Conservation (phyloP, 2,888 invertebrate species). For the Pachymerium ferrugineum region DNA sequence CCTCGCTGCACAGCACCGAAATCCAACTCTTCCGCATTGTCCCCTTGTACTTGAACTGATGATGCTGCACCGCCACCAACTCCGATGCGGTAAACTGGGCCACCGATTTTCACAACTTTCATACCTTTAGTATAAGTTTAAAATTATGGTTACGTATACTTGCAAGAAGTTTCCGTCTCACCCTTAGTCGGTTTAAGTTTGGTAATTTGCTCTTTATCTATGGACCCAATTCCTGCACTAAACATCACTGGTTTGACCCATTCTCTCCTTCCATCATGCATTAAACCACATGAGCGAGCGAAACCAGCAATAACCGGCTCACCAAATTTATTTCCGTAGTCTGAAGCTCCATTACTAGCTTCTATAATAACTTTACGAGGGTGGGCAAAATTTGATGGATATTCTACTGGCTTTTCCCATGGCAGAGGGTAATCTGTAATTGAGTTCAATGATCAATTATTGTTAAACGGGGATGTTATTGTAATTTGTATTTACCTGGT, state of each 20-base stretch:
- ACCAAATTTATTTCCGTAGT: constrained; percentile 98
- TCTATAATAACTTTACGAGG: constrained; percentile 87
- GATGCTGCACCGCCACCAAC: constrained; percentile 98
- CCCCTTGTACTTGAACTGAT: constrained; percentile 89
- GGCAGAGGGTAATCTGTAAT: constrained; percentile 68
- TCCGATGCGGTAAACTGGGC: constrained; percentile 95
- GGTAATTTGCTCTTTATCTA: constrained; percentile 73
- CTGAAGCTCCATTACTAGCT: constrained; percentile 96
- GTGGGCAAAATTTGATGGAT: constrained; percentile 83
- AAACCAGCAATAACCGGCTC: constrained; percentile 92
- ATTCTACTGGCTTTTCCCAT: constrained; percentile 73
- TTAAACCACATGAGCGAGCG: constrained; percentile 79
- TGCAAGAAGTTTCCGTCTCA: not conserved
- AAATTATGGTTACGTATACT: not conserved
- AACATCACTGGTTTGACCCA: constrained; percentile 99
- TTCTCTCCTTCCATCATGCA: constrained; percentile 67
- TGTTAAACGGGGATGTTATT: not conserved
- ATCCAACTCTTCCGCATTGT: constrained; percentile 76
- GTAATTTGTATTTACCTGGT: constrained; percentile 58
- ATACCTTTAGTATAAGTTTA: constrained; percentile 57
- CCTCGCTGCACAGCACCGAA: constrained; percentile 94
- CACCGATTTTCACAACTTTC: constrained; percentile 90
- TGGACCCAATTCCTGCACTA: constrained; percentile 88
- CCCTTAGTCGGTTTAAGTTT: constrained; percentile 53
- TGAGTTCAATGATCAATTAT: not conserved